A percentile compares a stretch with the other conserved stretches of the same genome.
Conservation (phyloP, 2,888 invertebrate genomes). For the Atrina japonica region DNA sequence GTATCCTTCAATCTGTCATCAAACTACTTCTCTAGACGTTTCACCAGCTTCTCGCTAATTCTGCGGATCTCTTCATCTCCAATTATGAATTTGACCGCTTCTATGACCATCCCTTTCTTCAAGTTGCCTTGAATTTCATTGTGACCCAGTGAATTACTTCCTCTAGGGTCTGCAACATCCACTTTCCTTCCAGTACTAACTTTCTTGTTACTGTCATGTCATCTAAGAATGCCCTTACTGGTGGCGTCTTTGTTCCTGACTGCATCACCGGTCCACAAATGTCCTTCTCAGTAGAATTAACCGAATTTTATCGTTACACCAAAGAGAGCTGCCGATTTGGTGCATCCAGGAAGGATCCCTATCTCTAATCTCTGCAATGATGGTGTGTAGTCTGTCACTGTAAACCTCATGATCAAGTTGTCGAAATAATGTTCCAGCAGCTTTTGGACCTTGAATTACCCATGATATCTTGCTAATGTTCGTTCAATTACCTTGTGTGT, state of each 20-base stretch:
- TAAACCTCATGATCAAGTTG: neutral
- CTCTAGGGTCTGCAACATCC: neutral
- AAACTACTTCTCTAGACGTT: neutral
- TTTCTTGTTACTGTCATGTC: neutral
- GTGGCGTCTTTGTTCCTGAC: neutral
- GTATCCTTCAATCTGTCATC: neutral
- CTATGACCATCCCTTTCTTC: neutral
- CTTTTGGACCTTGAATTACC: neutral
- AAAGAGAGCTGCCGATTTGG: neutral
- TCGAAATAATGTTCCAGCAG: neutral
- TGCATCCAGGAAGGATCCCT: neutral
- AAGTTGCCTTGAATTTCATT: neutral
- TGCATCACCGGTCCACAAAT: neutral
- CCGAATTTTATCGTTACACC: conserved; percentile 3
- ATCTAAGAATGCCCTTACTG: conserved; percentile 1
- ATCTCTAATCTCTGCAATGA: neutral
- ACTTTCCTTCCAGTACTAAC: neutral
- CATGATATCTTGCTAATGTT: neutral
- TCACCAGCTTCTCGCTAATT: neutral
- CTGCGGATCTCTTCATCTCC: neutral
- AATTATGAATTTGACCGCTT: neutral
- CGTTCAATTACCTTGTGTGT: neutral
- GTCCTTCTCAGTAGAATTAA: neutral
- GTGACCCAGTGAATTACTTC: neutral
- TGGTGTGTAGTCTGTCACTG: neutral